phyloP scores from a whole-genome alignment of 2,113 vertebrate species.

The Notechis scutatus region DNA sequence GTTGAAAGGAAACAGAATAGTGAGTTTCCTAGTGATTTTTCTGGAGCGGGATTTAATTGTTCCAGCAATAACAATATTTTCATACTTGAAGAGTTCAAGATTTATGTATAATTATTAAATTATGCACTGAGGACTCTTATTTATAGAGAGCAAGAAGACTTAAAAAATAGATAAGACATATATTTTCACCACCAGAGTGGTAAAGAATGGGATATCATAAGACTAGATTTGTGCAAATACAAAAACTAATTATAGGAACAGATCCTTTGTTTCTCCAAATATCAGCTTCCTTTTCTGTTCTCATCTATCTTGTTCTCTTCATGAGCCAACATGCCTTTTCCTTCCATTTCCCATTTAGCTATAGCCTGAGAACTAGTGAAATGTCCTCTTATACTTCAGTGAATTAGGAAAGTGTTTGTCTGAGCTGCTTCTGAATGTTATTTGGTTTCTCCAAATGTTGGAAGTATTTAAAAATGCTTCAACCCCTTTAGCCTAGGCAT shows the following conservation, averaged over 20 bases:
- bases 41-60: not conserved
- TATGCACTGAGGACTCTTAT: not conserved
- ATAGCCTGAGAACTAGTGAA: not conserved
- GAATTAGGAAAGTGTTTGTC: not conserved
- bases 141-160: not conserved
- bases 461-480: not conserved
- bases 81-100: not conserved
- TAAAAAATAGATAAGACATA: not conserved
- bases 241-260: not conserved
- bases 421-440: not conserved
- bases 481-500: not conserved
- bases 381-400: not conserved
- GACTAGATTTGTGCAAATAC: not conserved
- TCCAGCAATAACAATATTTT: not conserved
- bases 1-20: not conserved
- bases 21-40: not conserved
- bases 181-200: not conserved
- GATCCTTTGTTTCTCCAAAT: not conserved
- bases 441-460: not conserved
- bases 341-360: not conserved
- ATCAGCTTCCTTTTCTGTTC: not conserved
- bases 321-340: not conserved
- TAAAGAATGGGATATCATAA: not conserved
- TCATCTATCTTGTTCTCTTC: conserved; percentile 19
- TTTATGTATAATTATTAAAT: not conserved